Base-by-base conservation (phyloP, 2,113 vertebrate species). In the Eublepharis macularius region DNA sequence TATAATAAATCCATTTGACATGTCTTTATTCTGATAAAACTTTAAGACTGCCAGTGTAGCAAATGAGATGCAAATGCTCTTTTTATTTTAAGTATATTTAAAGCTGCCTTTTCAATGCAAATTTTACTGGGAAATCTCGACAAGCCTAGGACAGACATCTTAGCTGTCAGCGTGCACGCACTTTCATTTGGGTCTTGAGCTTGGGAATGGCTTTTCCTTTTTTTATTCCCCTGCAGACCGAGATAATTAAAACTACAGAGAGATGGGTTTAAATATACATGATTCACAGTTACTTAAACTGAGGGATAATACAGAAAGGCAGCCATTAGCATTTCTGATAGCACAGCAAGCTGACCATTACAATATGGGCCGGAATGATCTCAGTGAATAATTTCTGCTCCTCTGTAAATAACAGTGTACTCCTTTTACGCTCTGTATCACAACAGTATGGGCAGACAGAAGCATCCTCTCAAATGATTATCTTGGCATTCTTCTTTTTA, bases 1-100 rank as follows among this genome's bases (percentile, higher is more conserved):
- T 96, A 95, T 97, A 83, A 97, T 97, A 98, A 98, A 98, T 98
- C 98, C 98, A 97, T 98, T 97, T 98, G 98, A 98, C 97, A 96
- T 97, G 97, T 98, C 98, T 99, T 98, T 98, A 97, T 98, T 98
- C 97, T 96, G 97, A 98, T 98, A 98, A 98, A 98, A 97, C 97
- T 98, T 98, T 97, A 98, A 98, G 98, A 97, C 98, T 96, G 96
- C 97, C 95, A 98, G 97, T 96, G 97, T 98, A 97, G 97, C 97
- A 98, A 98, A 99, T 98, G 94, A 96, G 97, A 99, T 99, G 98
- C 98, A 98, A 98, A 99, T 98, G 96, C 97, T 97, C 97, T 75
- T 65, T 98, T 98, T 98, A 98, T 98, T 98, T 97, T 96, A 97
- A 94, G 96, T 97, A 97, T 96, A 98, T 97, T 97, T 98, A 97